A percentile compares a stretch with the other conserved stretches of the same genome.
These are phyloP conservation scores for Spinus olivaceus DNA, from an alignment of 2,797 vertebrate species.

Conservation along the genomic window DNA sequence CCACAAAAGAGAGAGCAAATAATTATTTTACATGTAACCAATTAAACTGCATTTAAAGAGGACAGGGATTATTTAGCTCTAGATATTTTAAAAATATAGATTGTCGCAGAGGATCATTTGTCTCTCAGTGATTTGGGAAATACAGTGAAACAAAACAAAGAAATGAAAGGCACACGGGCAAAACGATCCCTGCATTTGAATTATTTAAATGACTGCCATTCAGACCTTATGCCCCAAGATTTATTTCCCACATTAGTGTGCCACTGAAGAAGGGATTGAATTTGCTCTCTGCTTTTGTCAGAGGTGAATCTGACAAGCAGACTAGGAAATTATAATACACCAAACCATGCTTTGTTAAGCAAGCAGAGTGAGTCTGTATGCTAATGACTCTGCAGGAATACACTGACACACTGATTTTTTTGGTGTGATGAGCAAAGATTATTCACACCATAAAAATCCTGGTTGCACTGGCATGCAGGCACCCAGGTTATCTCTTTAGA, in stretches of 20 bases:
- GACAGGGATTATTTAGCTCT: conserved; percentile 25
- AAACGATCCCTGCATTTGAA: conserved; percentile 44
- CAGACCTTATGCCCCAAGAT: conserved; percentile 46
- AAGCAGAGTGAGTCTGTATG: conserved; percentile 66
- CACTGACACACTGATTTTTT: conserved; percentile 64
- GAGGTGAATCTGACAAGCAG: conserved; percentile 56
- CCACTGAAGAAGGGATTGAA: conserved; percentile 8
- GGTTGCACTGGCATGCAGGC: conserved; percentile 67
- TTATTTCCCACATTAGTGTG: conserved; percentile 52
- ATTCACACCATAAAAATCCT: conserved; percentile 74
- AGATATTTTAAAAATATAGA: conserved; percentile 38
- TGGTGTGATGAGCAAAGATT: conserved; percentile 70
- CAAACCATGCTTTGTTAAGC: conserved; percentile 74
- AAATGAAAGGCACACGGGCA: conserved; percentile 30
- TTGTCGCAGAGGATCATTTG: neutral
- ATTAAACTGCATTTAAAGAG: conserved; percentile 55
- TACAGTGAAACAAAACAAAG: conserved; percentile 66
- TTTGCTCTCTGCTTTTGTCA: conserved; percentile 60
- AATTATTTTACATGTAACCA: conserved; percentile 64
- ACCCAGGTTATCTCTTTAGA: conserved; percentile 66
- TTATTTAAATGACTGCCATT: conserved; percentile 52
- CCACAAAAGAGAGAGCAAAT: conserved; percentile 68
- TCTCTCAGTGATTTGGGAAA: conserved; percentile 45
- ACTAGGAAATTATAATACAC: conserved; percentile 49
- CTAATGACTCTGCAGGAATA: conserved; percentile 72